Base-by-base conservation (phyloP, 2,113 vertebrate species). In the Turdus rufiventris region DNA sequence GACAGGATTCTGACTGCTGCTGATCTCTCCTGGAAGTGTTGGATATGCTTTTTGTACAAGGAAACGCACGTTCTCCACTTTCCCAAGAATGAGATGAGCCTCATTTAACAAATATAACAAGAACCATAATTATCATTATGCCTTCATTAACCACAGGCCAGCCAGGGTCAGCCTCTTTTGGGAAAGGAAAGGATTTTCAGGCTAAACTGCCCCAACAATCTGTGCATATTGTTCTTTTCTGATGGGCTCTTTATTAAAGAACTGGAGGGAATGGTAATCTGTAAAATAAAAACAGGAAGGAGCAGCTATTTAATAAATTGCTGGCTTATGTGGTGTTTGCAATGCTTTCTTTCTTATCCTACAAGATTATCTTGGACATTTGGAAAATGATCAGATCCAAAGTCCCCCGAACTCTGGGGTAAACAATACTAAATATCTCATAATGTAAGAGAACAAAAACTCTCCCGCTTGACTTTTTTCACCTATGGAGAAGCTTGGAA, bases 71-170 rank as follows among this genome's bases (percentile, higher is more conserved):
- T 58, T 66, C 66, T 68, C 26, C 20, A 6, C 40, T 33, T 60
- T 5, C 40, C 5, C 20, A 14, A 60, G 48, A 58, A 63, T 4
- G 20, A 68, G 21, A 18, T 0, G 1, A 80, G 40, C 50, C 40
- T 81, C 29, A 72, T 80, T 88, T 63, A 53, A 31, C 31, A 33
- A 47, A 14, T 18, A n/a, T 10, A 66, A 45, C 53, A 38, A n/a
- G 48, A 57, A n/a, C 25, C 40, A 45, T 42, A 79, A 66, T 74
- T 72, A 25, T 11, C 48, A 34, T 40, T 62, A 36, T 50, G 54
- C 29, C n/a, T 68, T 92, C 54, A 24, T 73, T 77, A 75, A 7
- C 43, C 20, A 47, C 1, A 57, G 74, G 50, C 18, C 51, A 82
- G n/a, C 18, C 54, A 65, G n/a, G 51, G 20, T 65, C n/a, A 61